Evolutionary conservation across 1,140 invertebrate species (phyloP).

Genomic region (Leptinotarsa lineolata): DNA sequence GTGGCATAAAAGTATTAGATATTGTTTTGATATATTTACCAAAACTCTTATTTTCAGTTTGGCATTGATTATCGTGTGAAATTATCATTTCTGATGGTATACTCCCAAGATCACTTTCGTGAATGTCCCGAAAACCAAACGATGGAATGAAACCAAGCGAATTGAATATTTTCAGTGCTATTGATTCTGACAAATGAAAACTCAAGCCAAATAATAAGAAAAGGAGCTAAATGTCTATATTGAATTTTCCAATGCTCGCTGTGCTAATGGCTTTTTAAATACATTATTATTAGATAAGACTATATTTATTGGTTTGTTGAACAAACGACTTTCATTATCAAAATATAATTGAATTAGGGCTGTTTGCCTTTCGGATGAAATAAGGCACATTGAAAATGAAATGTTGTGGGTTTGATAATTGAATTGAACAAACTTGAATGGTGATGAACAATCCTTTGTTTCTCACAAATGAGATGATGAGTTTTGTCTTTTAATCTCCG

Average conservation of each 20-base stretch:
- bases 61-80: too few relatives aligned
- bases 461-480: too few relatives aligned
- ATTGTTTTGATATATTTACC: too few relatives aligned
- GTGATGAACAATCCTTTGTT: neutral
- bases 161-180: neutral
- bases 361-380: neutral
- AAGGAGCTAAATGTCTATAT: neutral
- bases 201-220: neutral
- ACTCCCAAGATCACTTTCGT: too few relatives aligned
- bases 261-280: neutral
- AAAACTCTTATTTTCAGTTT: too few relatives aligned
- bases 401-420: neutral
- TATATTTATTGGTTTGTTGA: neutral
- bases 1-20: too few relatives aligned
- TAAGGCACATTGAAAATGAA: neutral
- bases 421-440: neutral
- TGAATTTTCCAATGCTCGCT: neutral
- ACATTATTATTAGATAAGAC: slow-evolving; percentile 6
- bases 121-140: too few relatives aligned
- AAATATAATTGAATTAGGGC: neutral
- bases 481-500: too few relatives aligned
- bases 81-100: too few relatives aligned
- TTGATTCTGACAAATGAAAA: neutral
- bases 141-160: too few relatives aligned
- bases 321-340: neutral